These are phyloP conservation scores for Torymus auratus DNA, from an alignment of 2,888 invertebrate genomes.

Conservation along the genomic window DNA sequence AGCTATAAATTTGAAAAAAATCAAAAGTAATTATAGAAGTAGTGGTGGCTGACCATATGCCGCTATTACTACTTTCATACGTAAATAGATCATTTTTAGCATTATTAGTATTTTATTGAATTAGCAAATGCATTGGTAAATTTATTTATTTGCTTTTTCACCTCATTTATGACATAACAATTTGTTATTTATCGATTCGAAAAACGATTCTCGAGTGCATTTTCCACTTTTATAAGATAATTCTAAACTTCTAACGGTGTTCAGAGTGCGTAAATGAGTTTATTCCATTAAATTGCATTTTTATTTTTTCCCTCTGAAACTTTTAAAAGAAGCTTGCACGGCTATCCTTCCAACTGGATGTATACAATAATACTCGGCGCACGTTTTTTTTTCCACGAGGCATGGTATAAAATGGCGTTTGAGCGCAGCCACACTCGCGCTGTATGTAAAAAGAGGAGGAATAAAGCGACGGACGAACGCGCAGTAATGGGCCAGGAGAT, in stretches of 20 bases:
- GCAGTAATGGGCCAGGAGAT: conserved; percentile 54
- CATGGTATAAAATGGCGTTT: conserved; percentile 51
- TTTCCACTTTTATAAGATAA: conserved; percentile 1
- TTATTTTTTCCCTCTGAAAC: neutral
- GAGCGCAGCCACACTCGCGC: conserved; percentile 11
- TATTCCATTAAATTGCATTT: conserved; percentile 22
- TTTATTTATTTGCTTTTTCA: too few relatives aligned
- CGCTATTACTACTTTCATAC: too few relatives aligned
- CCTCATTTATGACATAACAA: too few relatives aligned
- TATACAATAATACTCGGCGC: conserved; percentile 22
- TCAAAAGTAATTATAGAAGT: too few relatives aligned
- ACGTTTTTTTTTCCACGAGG: conserved; percentile 22
- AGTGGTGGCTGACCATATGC: too few relatives aligned
- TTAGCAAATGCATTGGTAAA: too few relatives aligned
- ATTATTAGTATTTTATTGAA: too few relatives aligned
- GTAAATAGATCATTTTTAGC: too few relatives aligned
- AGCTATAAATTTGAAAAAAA: too few relatives aligned
- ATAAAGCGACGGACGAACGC: conserved; percentile 37
- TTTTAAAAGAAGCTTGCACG: too few relatives aligned
- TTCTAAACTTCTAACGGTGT: neutral
- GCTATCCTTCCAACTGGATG: neutral
- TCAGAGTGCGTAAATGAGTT: conserved; percentile 16
- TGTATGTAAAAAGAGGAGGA: conserved; percentile 19
- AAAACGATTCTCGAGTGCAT: neutral
- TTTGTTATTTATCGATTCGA: too few relatives aligned